A percentile compares a stretch with the other conserved stretches of the same genome.
These are phyloP conservation scores for Ptilonorhynchus violaceus DNA, from an alignment of 2,113 vertebrate species.

Conservation along the genomic window DNA sequence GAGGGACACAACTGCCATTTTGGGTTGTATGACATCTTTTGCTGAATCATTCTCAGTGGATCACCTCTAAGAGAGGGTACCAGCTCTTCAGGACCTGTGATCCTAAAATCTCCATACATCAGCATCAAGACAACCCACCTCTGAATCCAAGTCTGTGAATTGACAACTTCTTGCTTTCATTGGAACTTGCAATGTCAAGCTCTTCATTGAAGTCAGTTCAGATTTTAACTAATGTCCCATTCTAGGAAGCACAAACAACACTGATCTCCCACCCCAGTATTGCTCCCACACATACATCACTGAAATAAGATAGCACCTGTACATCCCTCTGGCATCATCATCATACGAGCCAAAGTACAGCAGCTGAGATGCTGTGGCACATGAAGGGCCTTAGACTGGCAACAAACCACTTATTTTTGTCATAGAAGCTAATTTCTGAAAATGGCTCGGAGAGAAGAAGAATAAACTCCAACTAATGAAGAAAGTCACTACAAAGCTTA, in stretches of 20 bases:
- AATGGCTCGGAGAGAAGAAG: background rate
- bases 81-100: background rate
- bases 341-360: background rate
- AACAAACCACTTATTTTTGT: background rate
- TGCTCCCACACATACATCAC: background rate
- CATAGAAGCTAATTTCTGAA: background rate
- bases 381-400: background rate
- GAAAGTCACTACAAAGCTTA: background rate
- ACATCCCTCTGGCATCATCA: background rate
- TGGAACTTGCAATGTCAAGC: background rate
- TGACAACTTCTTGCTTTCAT: background rate
- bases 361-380: background rate
- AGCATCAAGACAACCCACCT: background rate
- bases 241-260: background rate
- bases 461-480: background rate
- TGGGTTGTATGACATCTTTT: background rate
- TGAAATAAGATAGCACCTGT: background rate
- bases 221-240: background rate
- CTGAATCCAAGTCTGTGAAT: background rate
- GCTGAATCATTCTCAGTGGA: background rate
- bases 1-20: background rate
- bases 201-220: background rate
- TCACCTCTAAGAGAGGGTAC: background rate
- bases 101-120: background rate
- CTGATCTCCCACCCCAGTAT: background rate